Conservation (phyloP, 2,888 invertebrate species). For the Pteria penguin region DNA sequence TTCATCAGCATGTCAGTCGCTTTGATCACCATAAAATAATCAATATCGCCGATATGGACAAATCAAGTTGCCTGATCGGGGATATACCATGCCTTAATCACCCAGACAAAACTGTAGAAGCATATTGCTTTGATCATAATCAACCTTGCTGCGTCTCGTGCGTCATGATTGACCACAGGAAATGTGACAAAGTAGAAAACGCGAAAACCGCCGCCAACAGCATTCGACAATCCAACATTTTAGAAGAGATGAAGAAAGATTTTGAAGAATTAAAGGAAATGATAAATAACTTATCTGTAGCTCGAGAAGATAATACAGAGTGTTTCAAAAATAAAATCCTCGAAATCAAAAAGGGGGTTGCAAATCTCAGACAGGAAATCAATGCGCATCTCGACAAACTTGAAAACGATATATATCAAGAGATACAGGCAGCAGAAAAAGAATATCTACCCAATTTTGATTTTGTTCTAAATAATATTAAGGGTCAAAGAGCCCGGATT, state of each 20-base stretch:
- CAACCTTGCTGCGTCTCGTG: conserved; percentile 9
- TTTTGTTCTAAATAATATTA: neutral
- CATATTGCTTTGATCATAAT: conserved; percentile 9
- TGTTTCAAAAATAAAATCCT: neutral
- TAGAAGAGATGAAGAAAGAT: neutral
- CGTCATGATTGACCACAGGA: conserved; percentile 4
- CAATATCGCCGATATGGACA: neutral
- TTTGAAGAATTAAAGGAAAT: neutral
- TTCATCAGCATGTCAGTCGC: neutral
- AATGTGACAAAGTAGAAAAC: conserved; percentile 8
- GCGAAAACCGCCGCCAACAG: conserved; percentile 3
- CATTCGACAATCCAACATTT: neutral
- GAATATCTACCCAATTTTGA: neutral
- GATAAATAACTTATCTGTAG: neutral
- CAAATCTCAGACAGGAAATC: neutral
- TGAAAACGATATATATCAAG: neutral
- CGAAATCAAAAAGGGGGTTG: neutral
- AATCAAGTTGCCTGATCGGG: neutral
- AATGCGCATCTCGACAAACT: neutral
- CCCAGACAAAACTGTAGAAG: neutral
- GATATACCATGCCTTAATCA: neutral
- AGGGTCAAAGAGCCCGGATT: neutral
- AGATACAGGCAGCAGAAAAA: neutral
- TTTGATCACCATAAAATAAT: neutral
- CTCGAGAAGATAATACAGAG: neutral